Evolutionary conservation across 2,888 invertebrate genomes (phyloP).

Genomic region (Marasmarcha lunaedactyla): DNA sequence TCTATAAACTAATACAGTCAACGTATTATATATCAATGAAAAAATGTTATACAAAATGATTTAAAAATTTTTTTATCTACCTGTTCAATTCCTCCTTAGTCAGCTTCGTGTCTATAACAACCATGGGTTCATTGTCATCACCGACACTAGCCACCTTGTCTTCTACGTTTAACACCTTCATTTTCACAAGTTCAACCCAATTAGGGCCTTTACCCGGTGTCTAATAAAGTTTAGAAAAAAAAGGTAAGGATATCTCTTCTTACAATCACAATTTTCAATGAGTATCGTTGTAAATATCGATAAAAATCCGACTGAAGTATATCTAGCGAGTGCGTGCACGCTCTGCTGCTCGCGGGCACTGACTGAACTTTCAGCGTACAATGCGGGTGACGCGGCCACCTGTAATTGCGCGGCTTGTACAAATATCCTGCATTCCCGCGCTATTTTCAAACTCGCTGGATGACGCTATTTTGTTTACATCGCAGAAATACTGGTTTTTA

Average conservation of each 20-base stretch:
- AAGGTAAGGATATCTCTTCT: neutral
- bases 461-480: constrained; percentile 9
- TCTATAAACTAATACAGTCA: neutral
- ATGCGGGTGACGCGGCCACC: constrained; percentile 10
- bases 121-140: constrained; percentile 44
- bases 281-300: neutral
- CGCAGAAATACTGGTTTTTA: neutral
- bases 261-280: neutral
- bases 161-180: constrained; percentile 54
- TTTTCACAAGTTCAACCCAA: constrained; percentile 20
- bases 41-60: too few species aligned
- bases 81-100: constrained; percentile 57
- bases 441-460: constrained; percentile 37
- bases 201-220: constrained; percentile 7
- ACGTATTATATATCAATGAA: neutral
- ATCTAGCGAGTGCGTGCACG: neutral
- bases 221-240: neutral
- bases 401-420: constrained; percentile 13
- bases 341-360: neutral
- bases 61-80: too few species aligned
- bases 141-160: constrained; percentile 50
- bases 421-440: constrained; percentile 64
- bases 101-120: constrained; percentile 31
- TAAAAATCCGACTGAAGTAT: neutral
- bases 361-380: constrained; percentile 2